Evolutionary conservation across 2,888 invertebrate species (phyloP).

Genomic region (Netelia fuscicornis): DNA sequence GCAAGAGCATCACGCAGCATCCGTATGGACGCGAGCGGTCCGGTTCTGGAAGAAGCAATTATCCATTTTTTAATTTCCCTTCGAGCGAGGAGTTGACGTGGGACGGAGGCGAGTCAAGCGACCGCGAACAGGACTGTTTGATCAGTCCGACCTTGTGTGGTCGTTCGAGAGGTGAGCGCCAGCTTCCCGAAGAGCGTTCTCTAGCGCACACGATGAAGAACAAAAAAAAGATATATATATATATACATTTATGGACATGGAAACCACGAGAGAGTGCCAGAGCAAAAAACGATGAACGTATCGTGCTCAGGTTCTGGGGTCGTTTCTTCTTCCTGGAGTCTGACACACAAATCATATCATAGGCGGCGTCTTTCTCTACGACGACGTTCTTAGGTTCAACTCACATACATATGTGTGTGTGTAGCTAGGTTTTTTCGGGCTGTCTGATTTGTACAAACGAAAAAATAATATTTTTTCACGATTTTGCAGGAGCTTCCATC

Average conservation of each 20-base stretch:
- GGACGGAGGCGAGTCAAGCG: constrained; percentile 73
- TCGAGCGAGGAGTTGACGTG: constrained; percentile 76
- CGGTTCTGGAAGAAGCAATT: constrained; percentile 80
- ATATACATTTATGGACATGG: constrained; percentile 27
- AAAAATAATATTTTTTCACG: constrained; percentile 36
- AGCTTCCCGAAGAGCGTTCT: constrained; percentile 32
- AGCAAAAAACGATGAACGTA: constrained; percentile 53
- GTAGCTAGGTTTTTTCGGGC: neutral
- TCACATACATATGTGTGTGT: constrained; percentile 40
- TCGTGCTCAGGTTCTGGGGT: constrained; percentile 63
- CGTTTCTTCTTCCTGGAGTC: constrained; percentile 76
- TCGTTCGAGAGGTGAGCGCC: constrained; percentile 66
- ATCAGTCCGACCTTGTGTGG: constrained; percentile 80
- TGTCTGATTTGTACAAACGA: constrained; percentile 12
- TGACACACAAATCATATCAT: constrained; percentile 82
- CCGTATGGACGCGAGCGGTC: constrained; percentile 55
- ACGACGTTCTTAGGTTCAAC: constrained; percentile 44
- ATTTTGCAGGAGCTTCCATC: no score
- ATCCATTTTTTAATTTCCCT: constrained; percentile 82
- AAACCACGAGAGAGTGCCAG: constrained; percentile 39
- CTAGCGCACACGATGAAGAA: constrained; percentile 20
- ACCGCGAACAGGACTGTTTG: constrained; percentile 79
- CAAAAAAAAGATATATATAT: constrained; percentile 12
- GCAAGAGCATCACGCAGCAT: constrained; percentile 30
- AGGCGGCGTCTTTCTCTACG: constrained; percentile 57